A percentile compares a stretch with the other conserved stretches of the same genome.
Conservation (phyloP, 2,113 vertebrate genomes). For the Callithrix jacchus region DNA sequence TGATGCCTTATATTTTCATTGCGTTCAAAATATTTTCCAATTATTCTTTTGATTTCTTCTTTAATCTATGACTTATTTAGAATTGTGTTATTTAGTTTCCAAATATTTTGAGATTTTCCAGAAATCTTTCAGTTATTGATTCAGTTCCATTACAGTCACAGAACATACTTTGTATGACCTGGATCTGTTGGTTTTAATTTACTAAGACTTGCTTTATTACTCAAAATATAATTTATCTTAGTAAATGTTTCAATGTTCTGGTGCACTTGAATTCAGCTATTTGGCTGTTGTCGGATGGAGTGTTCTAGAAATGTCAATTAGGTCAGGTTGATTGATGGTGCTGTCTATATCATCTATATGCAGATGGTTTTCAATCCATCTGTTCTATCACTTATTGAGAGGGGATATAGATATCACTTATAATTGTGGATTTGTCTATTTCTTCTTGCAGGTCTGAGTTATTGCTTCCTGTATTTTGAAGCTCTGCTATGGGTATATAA, state of each 20-base stretch:
- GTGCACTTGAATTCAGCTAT: neutral
- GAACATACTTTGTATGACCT: conserved; percentile 1
- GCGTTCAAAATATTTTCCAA: conserved; percentile 18
- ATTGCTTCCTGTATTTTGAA: neutral
- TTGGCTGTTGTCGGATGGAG: neutral
- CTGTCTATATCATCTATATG: neutral
- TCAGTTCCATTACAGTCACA: conserved; percentile 11
- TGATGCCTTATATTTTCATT: neutral
- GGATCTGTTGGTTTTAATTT: conserved; percentile 1
- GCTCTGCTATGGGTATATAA: neutral
- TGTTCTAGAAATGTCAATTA: neutral
- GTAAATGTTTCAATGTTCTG: neutral
- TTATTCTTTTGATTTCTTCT: conserved; percentile 18
- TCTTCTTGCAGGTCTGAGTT: neutral
- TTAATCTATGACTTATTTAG: conserved; percentile 22
- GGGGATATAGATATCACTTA: neutral
- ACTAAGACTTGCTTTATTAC: conserved; percentile 21
- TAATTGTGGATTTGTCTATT: neutral
- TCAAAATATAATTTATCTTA: conserved; percentile 21
- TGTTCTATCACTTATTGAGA: neutral
- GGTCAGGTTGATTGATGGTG: neutral
- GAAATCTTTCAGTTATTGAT: neutral
- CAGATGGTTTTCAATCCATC: neutral
- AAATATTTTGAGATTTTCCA: conserved; percentile 28
- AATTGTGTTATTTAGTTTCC: neutral